These are phyloP conservation scores for Triplophysa yarkandensis DNA, from an alignment of 2,797 vertebrate species.

Conservation along the genomic window DNA sequence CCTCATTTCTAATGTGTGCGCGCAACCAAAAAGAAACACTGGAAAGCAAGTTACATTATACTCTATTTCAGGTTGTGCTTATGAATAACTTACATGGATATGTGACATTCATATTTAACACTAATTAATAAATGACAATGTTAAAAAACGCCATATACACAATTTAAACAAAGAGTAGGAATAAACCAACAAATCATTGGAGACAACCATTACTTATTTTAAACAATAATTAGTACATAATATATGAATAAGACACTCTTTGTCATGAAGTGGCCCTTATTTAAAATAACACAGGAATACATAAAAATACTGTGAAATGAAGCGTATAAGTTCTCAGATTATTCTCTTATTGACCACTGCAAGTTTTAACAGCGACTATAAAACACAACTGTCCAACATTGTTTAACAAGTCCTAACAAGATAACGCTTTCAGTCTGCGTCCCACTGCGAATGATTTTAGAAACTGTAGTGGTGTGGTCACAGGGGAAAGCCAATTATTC, in stretches of 20 bases:
- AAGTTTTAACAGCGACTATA: neutral
- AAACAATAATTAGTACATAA: slow-evolving; percentile 34
- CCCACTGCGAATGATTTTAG: neutral
- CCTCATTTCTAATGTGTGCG: neutral
- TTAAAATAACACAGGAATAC: neutral
- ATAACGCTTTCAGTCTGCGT: slow-evolving; percentile 8
- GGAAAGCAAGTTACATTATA: slow-evolving; percentile 26
- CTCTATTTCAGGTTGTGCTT: slow-evolving; percentile 40
- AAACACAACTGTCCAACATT: slow-evolving; percentile 7
- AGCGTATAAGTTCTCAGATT: neutral
- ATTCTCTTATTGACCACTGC: slow-evolving; percentile 15
- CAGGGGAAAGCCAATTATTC: slow-evolving; percentile 13
- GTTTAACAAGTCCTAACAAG: neutral
- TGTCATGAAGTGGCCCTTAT: slow-evolving; percentile 21
- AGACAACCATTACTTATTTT: slow-evolving; percentile 20
- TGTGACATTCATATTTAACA: slow-evolving; percentile 48
- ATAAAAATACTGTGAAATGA: slow-evolving; percentile 10
- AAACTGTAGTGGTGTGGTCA: neutral
- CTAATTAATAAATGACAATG: slow-evolving; percentile 39
- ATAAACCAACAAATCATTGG: slow-evolving; percentile 29
- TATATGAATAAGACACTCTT: slow-evolving; percentile 8
- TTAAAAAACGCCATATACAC: slow-evolving; percentile 34
- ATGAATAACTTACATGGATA: slow-evolving; percentile 58
- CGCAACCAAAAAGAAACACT: slow-evolving; percentile 6
- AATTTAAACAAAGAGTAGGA: slow-evolving; percentile 46